Evolutionary conservation across 2,797 vertebrate genomes (phyloP), one percentile per base, ranked within the genome.

Genomic region (Molossus molossus): DNA sequence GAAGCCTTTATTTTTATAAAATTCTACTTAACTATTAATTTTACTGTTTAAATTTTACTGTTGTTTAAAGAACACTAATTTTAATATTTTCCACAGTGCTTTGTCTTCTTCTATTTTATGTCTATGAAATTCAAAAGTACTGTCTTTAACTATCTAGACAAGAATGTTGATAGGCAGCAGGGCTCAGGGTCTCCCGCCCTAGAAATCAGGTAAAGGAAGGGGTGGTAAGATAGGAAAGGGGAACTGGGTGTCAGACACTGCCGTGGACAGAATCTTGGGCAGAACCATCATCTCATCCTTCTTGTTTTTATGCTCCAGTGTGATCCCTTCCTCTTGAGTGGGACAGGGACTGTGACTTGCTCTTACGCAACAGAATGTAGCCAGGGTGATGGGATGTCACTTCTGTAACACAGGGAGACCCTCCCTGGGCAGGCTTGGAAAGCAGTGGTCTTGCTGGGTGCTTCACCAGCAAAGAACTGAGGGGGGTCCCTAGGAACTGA

Each of bases 21-120:
- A 65, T 82, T 89, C 73, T 88, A 62, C 29, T 62, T 57, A 53
- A 69, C 57, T 72, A 79, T 50, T 88, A 45, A 62, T 87, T 87
- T 94, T 65, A 80, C 18, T 23, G 17, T 33, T 33, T 33, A 33
- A 33, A 25, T 45, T 87, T 87, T 69, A 87, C n/a, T 83, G 33
- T 33, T 75, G 27, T 76, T 76, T 86, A 37, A 84, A 85, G 84
- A 60, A 76, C 40, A 76, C 15, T n/a, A 15, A 40, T 55, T 87
- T 86, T 65, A 50, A 70, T 87, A 40, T 70, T 93, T 48, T 72
- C 62, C 27, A 60, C n/a, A 5, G 17, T 15, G 20, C 8, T 6
- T 60, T 88, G n/a, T 37, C 37, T 88, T 65, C 60, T 91, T 11
- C 62, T 76, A 37, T 58, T 92, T 76, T 60, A 82, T 82, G 48